A percentile compares a stretch with the other conserved stretches of the same genome.
phyloP scores from a whole-genome alignment of 2,888 invertebrate genomes.

The Melanophora roralis region DNA sequence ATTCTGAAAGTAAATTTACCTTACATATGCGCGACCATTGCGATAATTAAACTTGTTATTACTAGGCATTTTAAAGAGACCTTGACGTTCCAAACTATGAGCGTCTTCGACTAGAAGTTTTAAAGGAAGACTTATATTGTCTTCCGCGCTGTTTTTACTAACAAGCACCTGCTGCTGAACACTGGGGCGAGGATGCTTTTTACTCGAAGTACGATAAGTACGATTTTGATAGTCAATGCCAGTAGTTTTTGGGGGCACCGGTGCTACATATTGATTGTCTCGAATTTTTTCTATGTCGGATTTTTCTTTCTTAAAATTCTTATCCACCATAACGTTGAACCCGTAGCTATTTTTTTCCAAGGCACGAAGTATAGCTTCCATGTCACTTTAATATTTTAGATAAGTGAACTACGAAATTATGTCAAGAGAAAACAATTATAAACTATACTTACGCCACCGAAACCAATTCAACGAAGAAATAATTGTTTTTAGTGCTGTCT shows the following conservation, averaged over 20 bases:
- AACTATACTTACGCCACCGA: slow-evolving; percentile 62
- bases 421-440: not conserved
- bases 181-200: slow-evolving; percentile 65
- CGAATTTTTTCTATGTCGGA: not conserved
- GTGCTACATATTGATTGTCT: not conserved
- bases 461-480: slow-evolving; percentile 61
- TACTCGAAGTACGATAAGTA: slow-evolving; percentile 65
- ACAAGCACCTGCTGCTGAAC: slow-evolving; percentile 57
- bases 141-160: not conserved
- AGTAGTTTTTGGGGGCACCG: slow-evolving; percentile 24
- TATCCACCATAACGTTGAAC: slow-evolving; percentile 60
- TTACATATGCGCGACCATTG: slow-evolving; percentile 67
- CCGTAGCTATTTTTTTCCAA: slow-evolving; percentile 65
- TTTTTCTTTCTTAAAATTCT: slow-evolving; percentile 12
- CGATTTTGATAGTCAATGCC: slow-evolving; percentile 64
- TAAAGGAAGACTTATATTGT: slow-evolving; percentile 60
- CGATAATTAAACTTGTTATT: slow-evolving; percentile 64
- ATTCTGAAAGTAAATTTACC: slow-evolving; percentile 62
- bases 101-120: slow-evolving; percentile 66
- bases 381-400: slow-evolving; percentile 61
- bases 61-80: slow-evolving; percentile 52
- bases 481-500: slow-evolving; percentile 58
- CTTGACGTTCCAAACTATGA: slow-evolving; percentile 68
- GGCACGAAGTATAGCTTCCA: slow-evolving; percentile 66
- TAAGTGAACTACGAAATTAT: no score